Conservation (phyloP, 2,797 vertebrate genomes). For the Eulemur albifrons region DNA sequence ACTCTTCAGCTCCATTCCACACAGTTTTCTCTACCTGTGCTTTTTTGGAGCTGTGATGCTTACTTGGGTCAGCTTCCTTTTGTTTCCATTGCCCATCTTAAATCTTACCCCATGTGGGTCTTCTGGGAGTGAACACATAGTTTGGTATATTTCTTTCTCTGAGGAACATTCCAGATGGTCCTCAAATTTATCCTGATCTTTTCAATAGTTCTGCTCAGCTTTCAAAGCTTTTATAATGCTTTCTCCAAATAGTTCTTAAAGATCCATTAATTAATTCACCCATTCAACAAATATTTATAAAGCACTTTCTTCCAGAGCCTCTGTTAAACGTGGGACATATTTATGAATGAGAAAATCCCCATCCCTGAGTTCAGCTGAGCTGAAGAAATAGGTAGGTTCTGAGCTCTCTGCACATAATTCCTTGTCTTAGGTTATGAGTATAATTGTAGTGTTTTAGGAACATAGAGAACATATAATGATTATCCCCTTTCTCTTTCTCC, state of each 20-base stretch:
- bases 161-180: constrained; percentile 56
- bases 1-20: constrained; percentile 10
- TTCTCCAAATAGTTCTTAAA: constrained; percentile 71
- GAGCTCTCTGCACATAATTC: background rate
- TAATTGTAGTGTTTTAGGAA: background rate
- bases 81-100: background rate
- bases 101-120: background rate
- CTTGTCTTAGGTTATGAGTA: background rate
- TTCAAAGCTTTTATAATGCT: constrained; percentile 60
- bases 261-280: constrained; percentile 66
- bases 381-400: constrained; percentile 12
- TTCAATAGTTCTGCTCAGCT: constrained; percentile 32
- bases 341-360: constrained; percentile 56
- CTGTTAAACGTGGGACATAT: constrained; percentile 1
- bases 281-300: constrained; percentile 67
- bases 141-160: constrained; percentile 39
- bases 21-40: background rate
- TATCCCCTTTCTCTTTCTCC: background rate
- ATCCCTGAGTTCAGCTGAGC: background rate
- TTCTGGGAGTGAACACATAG: background rate
- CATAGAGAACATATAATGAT: background rate
- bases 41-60: background rate
- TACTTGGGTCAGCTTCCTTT: background rate
- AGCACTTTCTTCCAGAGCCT: constrained; percentile 62
- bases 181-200: constrained; percentile 49